Percentiles rank a stretch among this genome's conserved stretches.
Evolutionary conservation across 2,113 vertebrate species (phyloP).

Genomic region (Columbina picui): DNA sequence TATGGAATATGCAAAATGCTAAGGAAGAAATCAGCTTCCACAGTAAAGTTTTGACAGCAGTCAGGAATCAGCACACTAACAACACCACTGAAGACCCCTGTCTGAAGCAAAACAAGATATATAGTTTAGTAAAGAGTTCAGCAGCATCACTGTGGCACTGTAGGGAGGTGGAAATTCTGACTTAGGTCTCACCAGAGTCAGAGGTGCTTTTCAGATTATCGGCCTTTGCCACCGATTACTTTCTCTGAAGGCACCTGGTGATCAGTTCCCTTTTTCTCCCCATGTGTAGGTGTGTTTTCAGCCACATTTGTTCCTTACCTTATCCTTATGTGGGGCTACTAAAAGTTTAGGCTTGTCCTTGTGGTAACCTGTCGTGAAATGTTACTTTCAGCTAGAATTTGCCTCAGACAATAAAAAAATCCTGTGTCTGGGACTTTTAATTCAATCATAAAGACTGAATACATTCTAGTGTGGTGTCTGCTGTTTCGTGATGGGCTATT

Average conservation of each 20-base stretch:
- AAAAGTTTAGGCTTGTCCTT: background rate
- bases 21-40: background rate
- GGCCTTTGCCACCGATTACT: background rate
- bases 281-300: background rate
- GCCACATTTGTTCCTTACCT: background rate
- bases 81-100: background rate
- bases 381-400: background rate
- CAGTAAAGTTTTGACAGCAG: background rate
- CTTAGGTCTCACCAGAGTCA: background rate
- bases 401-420: background rate
- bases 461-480: background rate
- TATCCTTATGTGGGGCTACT: background rate
- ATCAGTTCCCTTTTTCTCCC: background rate
- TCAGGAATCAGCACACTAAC: background rate
- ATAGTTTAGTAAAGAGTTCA: background rate
- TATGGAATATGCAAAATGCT: background rate
- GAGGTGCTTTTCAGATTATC: background rate
- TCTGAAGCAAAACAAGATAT: background rate
- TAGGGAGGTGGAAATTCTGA: background rate
- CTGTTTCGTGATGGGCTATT: background rate
- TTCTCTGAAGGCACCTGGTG: background rate
- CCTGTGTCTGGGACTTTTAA: background rate
- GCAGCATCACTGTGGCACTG: accelerated
- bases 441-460: background rate
- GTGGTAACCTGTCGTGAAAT: background rate